Evolutionary conservation across 2,888 invertebrate species (phyloP), one percentile per base, ranked within the genome.

Genomic region (Noctua pronuba): DNA sequence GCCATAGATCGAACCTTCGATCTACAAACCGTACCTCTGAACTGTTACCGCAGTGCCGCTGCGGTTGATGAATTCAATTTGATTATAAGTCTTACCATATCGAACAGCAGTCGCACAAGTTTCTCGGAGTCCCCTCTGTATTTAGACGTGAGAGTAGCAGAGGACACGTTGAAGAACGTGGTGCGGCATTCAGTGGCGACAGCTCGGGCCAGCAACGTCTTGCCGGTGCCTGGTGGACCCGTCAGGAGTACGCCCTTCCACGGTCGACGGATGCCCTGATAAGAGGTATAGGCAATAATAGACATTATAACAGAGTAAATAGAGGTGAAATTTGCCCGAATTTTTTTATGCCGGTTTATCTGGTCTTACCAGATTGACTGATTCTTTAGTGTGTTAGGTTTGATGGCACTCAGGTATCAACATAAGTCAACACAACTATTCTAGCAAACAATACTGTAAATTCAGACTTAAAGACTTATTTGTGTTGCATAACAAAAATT

Each of bases 51-150:
- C n/a, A n/a, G n/a, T n/a, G n/a, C n/a, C 38, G 6, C 10, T 41
- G 18, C 18, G 21, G 49, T 21, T 55, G 10, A 49, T 21, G 1
- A 49, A 52, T n/a, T 68, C n/a, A 55, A 13, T 55, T 49, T 62
- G 2, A n/a, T 64, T 7, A 10, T 31, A 24, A 16, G n/a, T n/a
- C 91, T 89, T 92, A 98, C 98, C 98, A 99, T 98, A 95, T 98
- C 98, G 92, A 99, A 99, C 2, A 99, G 96, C 31, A 99, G 95
- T 41, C 98, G 97, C 49, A 99, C 98, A 13, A 99, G 97, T 93
- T 99, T 99, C 94, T 99, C 99, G 4, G 98, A 98, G 93, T 99
- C 99, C 0, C 99, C 99, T n/a, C 98, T 97, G 91, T 98, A 99
- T 92, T 99, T 99, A 1, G 98, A 98, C 0, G 98, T 98, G 60